A percentile compares a stretch with the other conserved stretches of the same genome.
Evolutionary conservation across 1,140 invertebrate genomes (phyloP).

Genomic region (Diabrotica undecimpunctata): DNA sequence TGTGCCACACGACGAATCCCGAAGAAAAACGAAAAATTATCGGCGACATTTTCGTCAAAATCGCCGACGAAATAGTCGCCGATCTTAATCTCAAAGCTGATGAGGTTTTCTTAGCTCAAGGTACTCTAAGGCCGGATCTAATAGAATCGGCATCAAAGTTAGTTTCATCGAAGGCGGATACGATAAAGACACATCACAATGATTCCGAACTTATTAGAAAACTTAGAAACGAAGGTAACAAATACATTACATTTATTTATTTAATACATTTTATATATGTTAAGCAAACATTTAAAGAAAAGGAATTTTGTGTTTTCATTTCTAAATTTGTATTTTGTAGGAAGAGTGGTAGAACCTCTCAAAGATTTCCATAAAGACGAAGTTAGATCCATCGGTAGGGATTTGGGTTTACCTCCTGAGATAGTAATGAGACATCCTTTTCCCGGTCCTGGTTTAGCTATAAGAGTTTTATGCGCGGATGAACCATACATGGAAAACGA

Average conservation of each 20-base stretch:
- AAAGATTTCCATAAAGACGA: conserved; percentile 99
- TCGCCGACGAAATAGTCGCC: conserved; percentile 78
- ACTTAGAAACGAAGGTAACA: conserved; percentile 58
- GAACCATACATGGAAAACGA: conserved; percentile 94
- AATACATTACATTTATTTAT: no score
- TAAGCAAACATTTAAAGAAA: background rate
- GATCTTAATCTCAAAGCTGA: conserved; percentile 81
- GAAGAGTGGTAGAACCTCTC: conserved; percentile 96
- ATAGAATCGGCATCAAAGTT: conserved; percentile 94
- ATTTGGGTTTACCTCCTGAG: conserved; percentile 82
- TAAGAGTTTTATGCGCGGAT: conserved; percentile 92
- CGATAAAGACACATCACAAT: conserved; percentile 99
- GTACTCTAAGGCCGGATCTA: conserved; percentile 93
- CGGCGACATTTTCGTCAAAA: conserved; percentile 94
- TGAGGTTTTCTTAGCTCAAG: conserved; percentile 59
- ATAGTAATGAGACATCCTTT: conserved; percentile 95
- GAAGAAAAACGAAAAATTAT: conserved; percentile 99
- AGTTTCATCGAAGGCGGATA: conserved; percentile 84
- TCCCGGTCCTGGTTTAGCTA: conserved; percentile 92
- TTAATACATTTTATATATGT: background rate
- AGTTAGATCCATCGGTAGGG: conserved; percentile 79
- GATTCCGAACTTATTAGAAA: conserved; percentile 92
- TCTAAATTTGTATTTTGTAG: conserved; percentile 42
- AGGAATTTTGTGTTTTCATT: background rate
- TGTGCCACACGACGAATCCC: conserved; percentile 83